phyloP scores from a whole-genome alignment of 2,113 vertebrate species.

The Irena cyanogastra region DNA sequence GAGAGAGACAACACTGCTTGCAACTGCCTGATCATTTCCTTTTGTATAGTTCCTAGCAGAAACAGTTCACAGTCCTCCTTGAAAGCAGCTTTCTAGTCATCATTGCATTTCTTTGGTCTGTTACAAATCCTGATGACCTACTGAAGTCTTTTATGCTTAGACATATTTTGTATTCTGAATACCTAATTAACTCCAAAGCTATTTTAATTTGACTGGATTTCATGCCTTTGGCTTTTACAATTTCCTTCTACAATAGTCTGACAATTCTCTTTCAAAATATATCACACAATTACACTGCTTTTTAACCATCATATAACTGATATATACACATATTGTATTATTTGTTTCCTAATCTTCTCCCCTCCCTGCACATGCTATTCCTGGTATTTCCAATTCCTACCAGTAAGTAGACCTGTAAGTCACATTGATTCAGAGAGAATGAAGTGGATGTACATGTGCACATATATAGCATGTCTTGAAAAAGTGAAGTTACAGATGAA shows the following conservation, averaged over 20 bases:
- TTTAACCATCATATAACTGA: background rate
- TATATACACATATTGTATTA: background rate
- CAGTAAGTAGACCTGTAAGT: background rate
- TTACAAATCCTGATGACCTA: background rate
- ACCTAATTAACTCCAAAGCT: constrained; percentile 1
- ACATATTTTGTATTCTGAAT: background rate
- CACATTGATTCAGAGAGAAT: background rate
- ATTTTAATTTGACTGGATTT: background rate
- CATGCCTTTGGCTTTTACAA: background rate
- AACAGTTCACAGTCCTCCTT: background rate
- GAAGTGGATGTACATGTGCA: background rate
- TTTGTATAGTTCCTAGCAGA: background rate
- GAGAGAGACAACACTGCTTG: background rate
- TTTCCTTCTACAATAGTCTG: background rate
- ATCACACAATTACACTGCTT: background rate
- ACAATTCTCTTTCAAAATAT: background rate
- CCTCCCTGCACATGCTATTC: background rate
- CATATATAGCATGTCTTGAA: background rate
- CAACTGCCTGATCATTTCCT: background rate
- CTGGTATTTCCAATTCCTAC: background rate
- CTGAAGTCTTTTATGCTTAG: background rate
- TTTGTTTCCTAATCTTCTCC: background rate
- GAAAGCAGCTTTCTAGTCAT: background rate
- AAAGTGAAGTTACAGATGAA: background rate
- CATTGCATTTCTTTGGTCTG: background rate